phyloP scores from a whole-genome alignment of 2,797 vertebrate species.

The Sebastes trivittatus region DNA sequence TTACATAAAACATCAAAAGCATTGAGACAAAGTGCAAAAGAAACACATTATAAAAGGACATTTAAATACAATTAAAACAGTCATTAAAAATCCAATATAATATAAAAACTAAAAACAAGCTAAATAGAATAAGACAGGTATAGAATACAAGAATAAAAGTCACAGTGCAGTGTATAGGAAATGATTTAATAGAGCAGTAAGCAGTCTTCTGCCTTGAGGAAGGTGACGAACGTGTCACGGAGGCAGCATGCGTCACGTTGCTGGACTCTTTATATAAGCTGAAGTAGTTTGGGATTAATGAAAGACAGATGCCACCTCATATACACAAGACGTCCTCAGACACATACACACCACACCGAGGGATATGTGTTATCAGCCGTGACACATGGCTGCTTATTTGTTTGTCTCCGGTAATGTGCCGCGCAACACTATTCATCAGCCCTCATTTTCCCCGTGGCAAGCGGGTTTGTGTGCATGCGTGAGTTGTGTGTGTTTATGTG shows the following conservation, averaged over 20 bases:
- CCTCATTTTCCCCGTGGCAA: constrained; percentile 71
- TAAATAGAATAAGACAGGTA: too few relatives aligned
- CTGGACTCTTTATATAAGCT: constrained; percentile 11
- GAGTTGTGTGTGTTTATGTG: constrained; percentile 4
- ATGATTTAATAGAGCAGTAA: too few relatives aligned
- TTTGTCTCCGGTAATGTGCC: constrained; percentile 79
- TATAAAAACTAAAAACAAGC: too few relatives aligned
- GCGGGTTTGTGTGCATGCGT: constrained; percentile 25
- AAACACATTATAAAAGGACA: too few relatives aligned
- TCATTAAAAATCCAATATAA: too few relatives aligned
- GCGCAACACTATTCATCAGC: constrained; percentile 79
- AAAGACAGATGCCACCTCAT: constrained; percentile 7
- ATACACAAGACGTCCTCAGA: constrained; percentile 9
- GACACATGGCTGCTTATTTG: constrained; percentile 70
- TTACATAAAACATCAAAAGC: too few relatives aligned
- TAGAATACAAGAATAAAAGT: too few relatives aligned
- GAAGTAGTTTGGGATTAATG: constrained; percentile 14
- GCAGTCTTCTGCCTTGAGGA: too few relatives aligned
- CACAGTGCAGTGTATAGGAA: too few relatives aligned
- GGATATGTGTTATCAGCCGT: constrained; percentile 59
- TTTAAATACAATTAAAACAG: too few relatives aligned
- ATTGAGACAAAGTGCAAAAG: too few relatives aligned
- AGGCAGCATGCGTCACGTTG: background rate
- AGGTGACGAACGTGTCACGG: background rate
- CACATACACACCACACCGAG: background rate